Base-by-base conservation (phyloP, 2,888 invertebrate genomes). In the Drosophila borborema region DNA sequence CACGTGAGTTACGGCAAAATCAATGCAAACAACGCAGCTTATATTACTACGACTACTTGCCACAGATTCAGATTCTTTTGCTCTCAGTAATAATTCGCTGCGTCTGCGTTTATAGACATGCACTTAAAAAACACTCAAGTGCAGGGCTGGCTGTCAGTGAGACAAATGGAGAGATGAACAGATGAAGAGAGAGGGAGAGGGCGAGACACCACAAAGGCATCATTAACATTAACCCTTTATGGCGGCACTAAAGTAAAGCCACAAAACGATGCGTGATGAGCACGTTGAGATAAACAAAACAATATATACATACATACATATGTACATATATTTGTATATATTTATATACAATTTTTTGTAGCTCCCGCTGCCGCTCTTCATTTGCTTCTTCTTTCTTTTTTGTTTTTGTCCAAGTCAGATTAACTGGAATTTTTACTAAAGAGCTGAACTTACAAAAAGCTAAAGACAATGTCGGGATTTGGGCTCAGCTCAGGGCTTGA, bases 241-340 rank as follows among this genome's bases (percentile, higher is more conserved):
- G 88, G 84, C 81, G 78, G 88, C 88, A 86, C 81, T 84, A 84
- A 84, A 84, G 81, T 74, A 74, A 81, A 72, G 74, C 87, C 86
- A 86, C 86, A 86, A 87, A 89, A 88, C 87, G 82, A 81, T 79
- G 86, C 89, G 74, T 86, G 86, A 86, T 86, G 86, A 89, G 89
- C 89, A 89, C 89, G 89, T 86, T 87, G 77, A 89, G 86, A 86
- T 86, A 86, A 86, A 86, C 85, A 88, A 80, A 70, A 72, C 58
- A 51, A 51, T 18, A 63, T 66, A 77, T 64, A 70, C 55, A 77
- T 43, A 65, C 20, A 36, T 18, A 40, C 28, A 63, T 5, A 53
- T 0, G 16, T 16, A 20, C 20, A 46, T 23, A 45, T 14, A 20
- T 23, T 1, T 36, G 14, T 40, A 16, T 40, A 23, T 48, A 28